A percentile compares a stretch with the other conserved stretches of the same genome.
These are phyloP conservation scores for Gallinago nigripennis DNA, from an alignment of 2,797 vertebrate genomes.

Conservation along the genomic window DNA sequence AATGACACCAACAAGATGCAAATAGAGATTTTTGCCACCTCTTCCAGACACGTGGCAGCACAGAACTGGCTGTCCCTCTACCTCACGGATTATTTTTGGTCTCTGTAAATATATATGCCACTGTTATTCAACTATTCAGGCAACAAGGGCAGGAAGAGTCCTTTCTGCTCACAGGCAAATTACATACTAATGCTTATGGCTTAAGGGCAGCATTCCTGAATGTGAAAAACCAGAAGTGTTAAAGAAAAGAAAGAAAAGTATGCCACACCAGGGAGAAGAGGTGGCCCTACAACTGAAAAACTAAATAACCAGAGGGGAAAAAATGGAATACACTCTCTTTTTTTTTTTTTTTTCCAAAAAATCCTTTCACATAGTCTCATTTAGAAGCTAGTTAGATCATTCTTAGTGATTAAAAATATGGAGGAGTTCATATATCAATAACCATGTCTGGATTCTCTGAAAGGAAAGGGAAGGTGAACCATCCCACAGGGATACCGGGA, in stretches of 20 bases:
- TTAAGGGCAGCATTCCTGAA: neutral
- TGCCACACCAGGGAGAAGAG: neutral
- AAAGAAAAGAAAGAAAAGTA: neutral
- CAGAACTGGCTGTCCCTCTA: neutral
- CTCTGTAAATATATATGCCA: neutral
- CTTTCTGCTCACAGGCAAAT: neutral
- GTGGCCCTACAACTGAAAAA: neutral
- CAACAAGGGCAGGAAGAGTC: neutral
- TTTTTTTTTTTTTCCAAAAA: neutral
- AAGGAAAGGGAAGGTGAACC: neutral
- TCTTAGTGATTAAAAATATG: neutral
- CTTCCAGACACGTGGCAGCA: neutral
- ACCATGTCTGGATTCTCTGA: neutral
- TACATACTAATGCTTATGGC: neutral
- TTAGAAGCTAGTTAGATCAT: neutral
- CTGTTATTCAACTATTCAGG: neutral
- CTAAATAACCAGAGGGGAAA: neutral
- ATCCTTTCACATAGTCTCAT: neutral
- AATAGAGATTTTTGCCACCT: neutral
- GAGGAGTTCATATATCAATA: neutral
- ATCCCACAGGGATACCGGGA: fast-evolving
- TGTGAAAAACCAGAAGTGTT: neutral
- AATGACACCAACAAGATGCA: neutral
- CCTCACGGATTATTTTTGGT: neutral
- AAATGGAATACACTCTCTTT: neutral